Evolutionary conservation across 2,113 vertebrate genomes (phyloP).

Genomic region (Propithecus coquereli): DNA sequence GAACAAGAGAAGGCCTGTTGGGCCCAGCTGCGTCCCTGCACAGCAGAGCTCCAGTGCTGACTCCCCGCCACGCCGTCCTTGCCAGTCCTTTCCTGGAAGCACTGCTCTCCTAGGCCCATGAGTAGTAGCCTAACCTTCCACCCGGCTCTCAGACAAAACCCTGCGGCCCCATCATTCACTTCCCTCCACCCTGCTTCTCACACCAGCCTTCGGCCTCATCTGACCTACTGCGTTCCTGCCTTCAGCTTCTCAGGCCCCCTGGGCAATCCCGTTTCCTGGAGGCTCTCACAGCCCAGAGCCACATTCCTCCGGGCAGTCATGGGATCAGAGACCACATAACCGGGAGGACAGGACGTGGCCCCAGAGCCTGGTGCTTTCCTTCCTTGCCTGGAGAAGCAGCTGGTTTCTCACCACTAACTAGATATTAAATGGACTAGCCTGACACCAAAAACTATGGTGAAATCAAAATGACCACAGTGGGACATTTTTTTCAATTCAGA

Average conservation of each 20-base stretch:
- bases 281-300: not conserved
- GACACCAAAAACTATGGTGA: not conserved
- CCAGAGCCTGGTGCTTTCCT: not conserved
- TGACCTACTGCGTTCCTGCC: not conserved
- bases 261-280: not conserved
- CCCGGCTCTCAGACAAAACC: not conserved
- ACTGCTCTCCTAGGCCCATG: not conserved
- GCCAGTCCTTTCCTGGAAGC: not conserved
- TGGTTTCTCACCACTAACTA: not conserved
- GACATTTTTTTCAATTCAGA: not conserved
- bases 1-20: not conserved
- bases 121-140: not conserved
- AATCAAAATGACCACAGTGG: not conserved
- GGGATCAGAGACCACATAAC: not conserved
- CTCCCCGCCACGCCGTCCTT: too few species aligned
- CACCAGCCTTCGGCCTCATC: not conserved
- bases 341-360: not conserved
- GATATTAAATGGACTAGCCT: not conserved
- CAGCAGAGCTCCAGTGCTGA: not conserved
- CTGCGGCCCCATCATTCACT: not conserved
- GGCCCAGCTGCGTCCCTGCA: not conserved
- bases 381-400: not conserved
- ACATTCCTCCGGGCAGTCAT: not conserved
- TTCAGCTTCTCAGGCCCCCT: not conserved
- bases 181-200: not conserved